Evolutionary conservation across 2,113 vertebrate genomes (phyloP).

Genomic region (Vimba vimba): DNA sequence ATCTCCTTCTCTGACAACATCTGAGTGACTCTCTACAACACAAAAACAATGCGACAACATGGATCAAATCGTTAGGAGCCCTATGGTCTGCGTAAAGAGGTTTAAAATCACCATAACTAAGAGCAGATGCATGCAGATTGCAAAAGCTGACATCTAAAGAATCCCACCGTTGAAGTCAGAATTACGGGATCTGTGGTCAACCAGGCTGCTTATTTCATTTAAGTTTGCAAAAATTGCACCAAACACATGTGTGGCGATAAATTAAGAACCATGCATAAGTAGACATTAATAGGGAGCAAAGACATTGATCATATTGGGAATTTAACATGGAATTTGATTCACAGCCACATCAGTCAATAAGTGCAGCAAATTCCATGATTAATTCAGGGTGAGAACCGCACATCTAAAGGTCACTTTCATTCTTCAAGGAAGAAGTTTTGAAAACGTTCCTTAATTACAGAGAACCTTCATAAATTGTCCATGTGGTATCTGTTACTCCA

Average conservation of each 20-base stretch:
- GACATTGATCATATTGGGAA: conserved; percentile 36
- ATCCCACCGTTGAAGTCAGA: conserved; percentile 33
- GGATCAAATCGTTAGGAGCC: conserved; percentile 35
- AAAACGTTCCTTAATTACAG: conserved; percentile 42
- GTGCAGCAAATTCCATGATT: background rate
- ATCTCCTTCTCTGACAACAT: background rate
- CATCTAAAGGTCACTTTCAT: conserved; percentile 32
- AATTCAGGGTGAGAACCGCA: conserved; percentile 22
- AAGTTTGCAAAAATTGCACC: background rate
- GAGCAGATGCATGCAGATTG: conserved; percentile 50
- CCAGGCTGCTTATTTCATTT: conserved; percentile 11
- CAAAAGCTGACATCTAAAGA: conserved; percentile 42
- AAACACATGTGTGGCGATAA: background rate
- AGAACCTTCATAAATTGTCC: conserved; percentile 10
- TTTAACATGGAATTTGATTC: conserved; percentile 9
- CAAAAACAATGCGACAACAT: conserved; percentile 30
- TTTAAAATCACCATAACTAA: conserved; percentile 46
- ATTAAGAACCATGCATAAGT: background rate
- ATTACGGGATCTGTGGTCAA: conserved; percentile 50
- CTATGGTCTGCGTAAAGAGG: background rate
- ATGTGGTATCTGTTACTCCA: conserved; percentile 23
- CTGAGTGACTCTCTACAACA: conserved; percentile 34
- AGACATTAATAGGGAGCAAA: conserved; percentile 35
- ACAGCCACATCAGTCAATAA: conserved; percentile 18
- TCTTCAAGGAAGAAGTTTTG: conserved; percentile 8